A percentile compares a stretch with the other conserved stretches of the same genome.
These are phyloP conservation scores for Drosophila ercepeae DNA, from an alignment of 1,140 invertebrate species.

Conservation along the genomic window DNA sequence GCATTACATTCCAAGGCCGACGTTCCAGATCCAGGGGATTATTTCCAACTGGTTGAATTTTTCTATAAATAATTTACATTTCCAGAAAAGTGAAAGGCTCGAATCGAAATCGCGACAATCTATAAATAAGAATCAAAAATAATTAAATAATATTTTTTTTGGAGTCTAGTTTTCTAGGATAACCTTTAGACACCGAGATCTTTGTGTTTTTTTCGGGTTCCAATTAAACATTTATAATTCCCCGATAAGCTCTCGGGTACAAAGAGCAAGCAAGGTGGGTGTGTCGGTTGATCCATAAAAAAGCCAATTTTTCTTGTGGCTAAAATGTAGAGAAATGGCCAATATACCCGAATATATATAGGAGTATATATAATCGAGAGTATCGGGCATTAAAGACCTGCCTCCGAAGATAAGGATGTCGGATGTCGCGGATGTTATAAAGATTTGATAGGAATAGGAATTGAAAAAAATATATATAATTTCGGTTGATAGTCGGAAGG, in stretches of 20 bases:
- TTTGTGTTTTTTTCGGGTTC: neutral
- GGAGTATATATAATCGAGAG: neutral
- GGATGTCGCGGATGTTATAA: conserved; percentile 18
- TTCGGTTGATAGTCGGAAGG: neutral
- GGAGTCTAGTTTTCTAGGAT: neutral
- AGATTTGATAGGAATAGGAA: conserved; percentile 1
- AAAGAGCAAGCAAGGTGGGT: conserved; percentile 54
- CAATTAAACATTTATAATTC: conserved; percentile 24
- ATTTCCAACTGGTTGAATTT: conserved; percentile 3
- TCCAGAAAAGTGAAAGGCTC: conserved; percentile 1
- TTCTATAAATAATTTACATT: neutral
- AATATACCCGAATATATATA: conserved; percentile 6
- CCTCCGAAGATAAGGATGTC: conserved; percentile 19
- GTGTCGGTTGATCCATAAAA: conserved; percentile 34
- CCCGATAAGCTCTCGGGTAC: conserved; percentile 36
- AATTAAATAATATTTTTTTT: neutral
- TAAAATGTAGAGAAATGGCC: conserved; percentile 15
- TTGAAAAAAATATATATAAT: too few relatives aligned
- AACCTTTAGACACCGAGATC: neutral
- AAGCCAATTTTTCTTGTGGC: too few relatives aligned
- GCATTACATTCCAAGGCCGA: conserved; percentile 18
- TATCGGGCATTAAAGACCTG: conserved; percentile 19
- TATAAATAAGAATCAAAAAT: neutral
- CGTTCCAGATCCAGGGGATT: conserved; percentile 25
- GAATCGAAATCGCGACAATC: neutral